A percentile compares a stretch with the other conserved stretches of the same genome.
Conservation (phyloP, 2,888 invertebrate species). For the Nebria brevicollis region DNA sequence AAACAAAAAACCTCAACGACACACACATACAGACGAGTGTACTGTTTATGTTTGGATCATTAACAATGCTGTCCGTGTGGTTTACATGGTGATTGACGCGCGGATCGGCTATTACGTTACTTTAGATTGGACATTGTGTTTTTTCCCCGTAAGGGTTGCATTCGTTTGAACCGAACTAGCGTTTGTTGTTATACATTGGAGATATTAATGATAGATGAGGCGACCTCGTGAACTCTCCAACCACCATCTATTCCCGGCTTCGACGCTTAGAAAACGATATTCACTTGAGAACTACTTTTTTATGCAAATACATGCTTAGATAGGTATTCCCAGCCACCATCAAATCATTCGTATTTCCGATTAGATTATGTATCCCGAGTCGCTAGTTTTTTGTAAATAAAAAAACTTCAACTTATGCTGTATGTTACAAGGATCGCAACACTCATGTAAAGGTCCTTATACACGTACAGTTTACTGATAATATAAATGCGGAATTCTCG, state of each 20-base stretch:
- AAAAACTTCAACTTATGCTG: no score
- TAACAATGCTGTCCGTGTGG: slow-evolving; percentile 36
- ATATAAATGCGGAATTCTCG: no score
- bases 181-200: slow-evolving; percentile 3
- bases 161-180: slow-evolving; percentile 11
- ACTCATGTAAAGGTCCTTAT: no score
- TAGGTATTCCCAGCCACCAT: no score
- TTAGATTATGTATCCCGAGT: no score
- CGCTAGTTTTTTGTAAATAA: no score
- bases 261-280: not conserved
- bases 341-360: no score
- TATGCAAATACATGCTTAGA: no score
- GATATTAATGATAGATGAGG: slow-evolving; percentile 42
- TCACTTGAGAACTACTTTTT: not conserved
- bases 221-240: slow-evolving; percentile 29
- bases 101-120: not conserved
- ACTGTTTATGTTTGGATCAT: slow-evolving; percentile 15
- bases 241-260: not conserved
- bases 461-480: no score
- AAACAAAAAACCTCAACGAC: slow-evolving; percentile 25
- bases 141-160: slow-evolving; percentile 26
- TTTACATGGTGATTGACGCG: slow-evolving; percentile 39
- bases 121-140: slow-evolving; percentile 39
- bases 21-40: not conserved
- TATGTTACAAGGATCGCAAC: no score